These are phyloP conservation scores for Pyrgilauda ruficollis DNA, from an alignment of 2,113 vertebrate genomes.

Conservation along the genomic window DNA sequence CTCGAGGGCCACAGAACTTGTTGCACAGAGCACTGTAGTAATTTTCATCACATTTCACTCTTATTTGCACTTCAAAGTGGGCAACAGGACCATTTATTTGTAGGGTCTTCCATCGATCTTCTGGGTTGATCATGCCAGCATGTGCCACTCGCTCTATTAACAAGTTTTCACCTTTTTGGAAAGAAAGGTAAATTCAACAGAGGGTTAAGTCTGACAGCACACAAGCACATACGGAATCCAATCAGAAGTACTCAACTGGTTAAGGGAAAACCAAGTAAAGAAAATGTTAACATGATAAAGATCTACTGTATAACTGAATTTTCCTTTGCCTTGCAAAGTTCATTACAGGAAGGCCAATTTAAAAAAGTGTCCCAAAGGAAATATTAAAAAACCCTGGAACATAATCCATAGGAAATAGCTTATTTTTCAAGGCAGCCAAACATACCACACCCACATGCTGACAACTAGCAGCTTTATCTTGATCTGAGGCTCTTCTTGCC, in stretches of 20 bases:
- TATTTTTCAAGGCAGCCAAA: slow-evolving; percentile 73
- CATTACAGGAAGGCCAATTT: slow-evolving; percentile 74
- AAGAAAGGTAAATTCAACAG: neutral
- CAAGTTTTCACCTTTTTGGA: slow-evolving; percentile 77
- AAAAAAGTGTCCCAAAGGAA: slow-evolving; percentile 75
- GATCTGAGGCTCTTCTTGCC: slow-evolving; percentile 27
- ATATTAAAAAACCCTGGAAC: slow-evolving; percentile 74
- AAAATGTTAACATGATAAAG: slow-evolving; percentile 13
- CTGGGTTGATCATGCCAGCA: slow-evolving; percentile 89
- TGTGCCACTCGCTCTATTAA: slow-evolving; percentile 86
- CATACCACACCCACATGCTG: slow-evolving; percentile 47
- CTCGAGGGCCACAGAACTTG: slow-evolving; percentile 88
- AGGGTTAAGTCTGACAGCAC: neutral
- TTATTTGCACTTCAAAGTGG: slow-evolving; percentile 83
- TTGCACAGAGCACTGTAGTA: slow-evolving; percentile 93
- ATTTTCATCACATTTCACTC: slow-evolving; percentile 87
- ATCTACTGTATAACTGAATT: slow-evolving; percentile 56
- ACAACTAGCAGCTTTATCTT: slow-evolving; percentile 52
- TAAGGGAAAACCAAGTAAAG: slow-evolving; percentile 6
- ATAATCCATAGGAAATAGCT: slow-evolving; percentile 77
- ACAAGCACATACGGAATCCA: neutral
- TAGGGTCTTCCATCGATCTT: slow-evolving; percentile 84
- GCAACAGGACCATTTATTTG: slow-evolving; percentile 78
- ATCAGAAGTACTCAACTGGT: neutral
- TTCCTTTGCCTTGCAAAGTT: slow-evolving; percentile 66